phyloP scores from a whole-genome alignment of 2,797 vertebrate genomes.

The Pangasius macronema region DNA sequence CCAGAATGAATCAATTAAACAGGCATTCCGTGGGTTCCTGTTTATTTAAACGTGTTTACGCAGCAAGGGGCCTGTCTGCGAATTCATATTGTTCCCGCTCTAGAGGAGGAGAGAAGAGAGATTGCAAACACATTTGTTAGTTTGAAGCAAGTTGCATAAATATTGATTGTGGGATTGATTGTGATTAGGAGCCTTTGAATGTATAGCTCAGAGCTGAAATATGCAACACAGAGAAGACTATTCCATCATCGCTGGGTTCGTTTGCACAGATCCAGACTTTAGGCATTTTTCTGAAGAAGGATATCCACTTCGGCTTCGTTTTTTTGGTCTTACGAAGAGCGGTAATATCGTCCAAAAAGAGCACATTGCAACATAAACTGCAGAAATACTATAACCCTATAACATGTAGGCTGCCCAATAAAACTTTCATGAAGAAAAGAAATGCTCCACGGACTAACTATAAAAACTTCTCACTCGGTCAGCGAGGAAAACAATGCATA shows the following conservation, averaged over 20 bases:
- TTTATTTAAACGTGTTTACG: slow-evolving; percentile 88
- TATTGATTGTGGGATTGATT: slow-evolving; percentile 68
- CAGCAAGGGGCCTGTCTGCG: slow-evolving; percentile 72
- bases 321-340: not conserved
- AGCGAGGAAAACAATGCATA: slow-evolving; percentile 40
- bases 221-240: not conserved
- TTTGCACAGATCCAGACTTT: not conserved
- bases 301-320: not conserved
- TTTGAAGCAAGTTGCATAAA: slow-evolving; percentile 71
- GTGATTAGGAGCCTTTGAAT: slow-evolving; percentile 50
- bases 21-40: slow-evolving; percentile 84
- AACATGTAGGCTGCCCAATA: not conserved
- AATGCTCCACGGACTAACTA: not conserved
- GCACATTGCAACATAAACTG: not conserved
- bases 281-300: not conserved
- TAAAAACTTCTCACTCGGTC: slow-evolving; percentile 9
- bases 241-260: not conserved
- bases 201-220: slow-evolving; percentile 11
- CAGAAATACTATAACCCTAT: not conserved
- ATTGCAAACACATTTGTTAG: slow-evolving; percentile 79
- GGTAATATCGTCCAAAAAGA: not conserved
- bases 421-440: not conserved
- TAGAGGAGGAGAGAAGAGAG: slow-evolving; percentile 54
- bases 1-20: slow-evolving; percentile 88
- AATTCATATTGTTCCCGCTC: slow-evolving; percentile 63